Conservation (phyloP, 2,113 vertebrate genomes). For the Pogonocichla stellata region DNA sequence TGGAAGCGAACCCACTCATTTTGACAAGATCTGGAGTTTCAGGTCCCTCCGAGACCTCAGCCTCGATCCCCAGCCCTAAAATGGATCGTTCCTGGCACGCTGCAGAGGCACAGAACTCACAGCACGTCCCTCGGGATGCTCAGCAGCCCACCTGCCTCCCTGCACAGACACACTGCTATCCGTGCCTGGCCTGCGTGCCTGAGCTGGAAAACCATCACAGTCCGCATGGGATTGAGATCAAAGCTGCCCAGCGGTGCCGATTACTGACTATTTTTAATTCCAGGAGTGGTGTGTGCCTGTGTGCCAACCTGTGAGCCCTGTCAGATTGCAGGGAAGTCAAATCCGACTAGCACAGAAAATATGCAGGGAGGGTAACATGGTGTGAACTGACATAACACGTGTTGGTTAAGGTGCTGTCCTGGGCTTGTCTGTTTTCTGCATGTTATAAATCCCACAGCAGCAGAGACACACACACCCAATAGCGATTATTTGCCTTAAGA, state of each 20-base stretch:
- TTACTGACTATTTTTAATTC: conserved; percentile 16
- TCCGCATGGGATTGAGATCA: background rate
- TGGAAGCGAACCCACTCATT: background rate
- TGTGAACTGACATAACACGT: conserved; percentile 2
- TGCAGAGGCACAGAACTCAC: accelerated
- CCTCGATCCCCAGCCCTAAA: background rate
- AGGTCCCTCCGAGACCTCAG: accelerated
- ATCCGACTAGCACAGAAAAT: background rate
- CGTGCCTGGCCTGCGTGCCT: accelerated
- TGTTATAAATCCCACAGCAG: conserved; percentile 6
- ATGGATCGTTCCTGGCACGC: accelerated
- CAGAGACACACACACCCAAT: background rate
- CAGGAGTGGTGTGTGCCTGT: background rate
- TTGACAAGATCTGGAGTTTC: background rate
- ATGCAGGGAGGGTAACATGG: background rate
- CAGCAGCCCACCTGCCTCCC: background rate
- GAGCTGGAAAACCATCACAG: background rate
- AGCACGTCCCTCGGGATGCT: accelerated
- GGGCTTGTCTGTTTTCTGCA: background rate
- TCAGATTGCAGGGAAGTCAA: conserved; percentile 14
- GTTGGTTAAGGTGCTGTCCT: background rate
- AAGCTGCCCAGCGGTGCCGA: background rate
- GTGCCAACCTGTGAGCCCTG: background rate
- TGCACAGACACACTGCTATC: accelerated
- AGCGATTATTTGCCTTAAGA: background rate